A percentile compares a stretch with the other conserved stretches of the same genome.
Evolutionary conservation across 2,113 vertebrate genomes (phyloP).

Genomic region (Setophaga kirtlandii): DNA sequence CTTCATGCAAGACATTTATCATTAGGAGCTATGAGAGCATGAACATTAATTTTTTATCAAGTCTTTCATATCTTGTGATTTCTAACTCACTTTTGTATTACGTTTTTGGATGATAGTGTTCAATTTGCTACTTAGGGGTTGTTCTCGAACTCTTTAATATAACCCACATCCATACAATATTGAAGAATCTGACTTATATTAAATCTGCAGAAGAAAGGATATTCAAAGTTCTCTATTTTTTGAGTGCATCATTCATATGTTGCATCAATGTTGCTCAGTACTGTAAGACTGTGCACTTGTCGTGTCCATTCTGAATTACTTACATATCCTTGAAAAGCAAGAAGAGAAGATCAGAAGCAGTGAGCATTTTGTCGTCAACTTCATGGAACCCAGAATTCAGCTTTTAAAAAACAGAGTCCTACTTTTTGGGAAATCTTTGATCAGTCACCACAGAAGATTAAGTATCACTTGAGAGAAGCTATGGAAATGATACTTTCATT

Average conservation of each 20-base stretch:
- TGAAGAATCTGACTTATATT: constrained; percentile 31
- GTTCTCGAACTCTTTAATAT: constrained; percentile 33
- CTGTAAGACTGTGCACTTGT: background rate
- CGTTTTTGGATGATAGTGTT: constrained; percentile 31
- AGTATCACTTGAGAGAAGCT: background rate
- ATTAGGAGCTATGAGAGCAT: background rate
- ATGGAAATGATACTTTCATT: background rate
- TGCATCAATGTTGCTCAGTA: background rate
- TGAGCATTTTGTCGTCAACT: background rate
- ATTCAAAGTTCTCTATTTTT: constrained; percentile 23
- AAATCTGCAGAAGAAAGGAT: constrained; percentile 9
- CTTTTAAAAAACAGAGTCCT: background rate
- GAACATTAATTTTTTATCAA: constrained; percentile 9
- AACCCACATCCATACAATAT: constrained; percentile 39
- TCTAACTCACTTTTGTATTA: constrained; percentile 48
- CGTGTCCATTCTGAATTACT: background rate
- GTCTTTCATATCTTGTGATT: constrained; percentile 12
- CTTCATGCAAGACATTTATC: background rate
- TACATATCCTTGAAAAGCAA: background rate
- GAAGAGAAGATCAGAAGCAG: background rate
- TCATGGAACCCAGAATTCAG: background rate
- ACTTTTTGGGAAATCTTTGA: background rate
- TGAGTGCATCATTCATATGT: constrained; percentile 2
- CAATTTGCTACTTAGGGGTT: constrained; percentile 9
- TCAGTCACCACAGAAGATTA: background rate